These are phyloP conservation scores for Cydia splendana DNA, from an alignment of 1,140 invertebrate genomes.

Conservation along the genomic window DNA sequence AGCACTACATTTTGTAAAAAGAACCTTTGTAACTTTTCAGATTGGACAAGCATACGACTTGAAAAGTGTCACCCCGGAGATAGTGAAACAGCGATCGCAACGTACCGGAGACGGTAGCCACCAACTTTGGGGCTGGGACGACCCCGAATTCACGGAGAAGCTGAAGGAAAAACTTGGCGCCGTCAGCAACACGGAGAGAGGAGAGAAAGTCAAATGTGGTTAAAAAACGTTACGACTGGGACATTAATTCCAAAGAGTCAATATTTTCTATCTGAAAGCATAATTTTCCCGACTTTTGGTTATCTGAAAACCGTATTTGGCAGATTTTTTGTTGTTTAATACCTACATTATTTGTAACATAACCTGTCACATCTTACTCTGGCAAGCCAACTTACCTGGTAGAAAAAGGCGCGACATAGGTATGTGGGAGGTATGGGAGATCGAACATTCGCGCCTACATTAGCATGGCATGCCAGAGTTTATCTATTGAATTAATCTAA, in stretches of 20 bases:
- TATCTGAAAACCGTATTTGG: no score
- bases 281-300: neutral
- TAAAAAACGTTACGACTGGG: constrained; percentile 15
- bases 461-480: no score
- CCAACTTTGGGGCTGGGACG: constrained; percentile 80
- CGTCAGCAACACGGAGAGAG: constrained; percentile 50
- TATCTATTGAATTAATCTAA: no score
- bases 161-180: constrained; percentile 61
- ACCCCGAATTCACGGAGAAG: constrained; percentile 76
- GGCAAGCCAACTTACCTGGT: no score
- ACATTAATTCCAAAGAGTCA: neutral
- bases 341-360: no score
- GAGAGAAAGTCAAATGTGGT: constrained; percentile 41
- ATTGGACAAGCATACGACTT: constrained; percentile 84
- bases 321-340: no score
- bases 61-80: constrained; percentile 80
- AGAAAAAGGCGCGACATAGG: no score
- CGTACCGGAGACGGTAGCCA: constrained; percentile 84
- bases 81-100: constrained; percentile 78
- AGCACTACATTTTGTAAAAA: no score
- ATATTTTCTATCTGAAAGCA: neutral
- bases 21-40: constrained; percentile 39
- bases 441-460: no score
- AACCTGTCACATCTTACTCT: no score
- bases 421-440: no score